These are phyloP conservation scores for Drosophila barbarae DNA, from an alignment of 2,888 invertebrate genomes.

Conservation along the genomic window DNA sequence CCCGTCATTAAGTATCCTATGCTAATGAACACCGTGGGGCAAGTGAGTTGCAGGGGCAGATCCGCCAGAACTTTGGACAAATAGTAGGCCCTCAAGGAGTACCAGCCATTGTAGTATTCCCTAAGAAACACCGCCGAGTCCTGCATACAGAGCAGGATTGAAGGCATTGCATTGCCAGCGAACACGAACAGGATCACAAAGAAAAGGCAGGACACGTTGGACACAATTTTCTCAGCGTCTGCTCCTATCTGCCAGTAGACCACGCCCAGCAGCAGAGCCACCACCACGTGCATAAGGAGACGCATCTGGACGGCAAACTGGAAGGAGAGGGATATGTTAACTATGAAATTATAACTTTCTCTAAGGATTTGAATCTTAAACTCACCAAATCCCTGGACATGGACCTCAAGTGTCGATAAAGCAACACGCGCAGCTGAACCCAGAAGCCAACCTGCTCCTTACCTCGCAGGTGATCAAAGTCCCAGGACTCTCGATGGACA, in stretches of 20 bases:
- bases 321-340: background rate
- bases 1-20: slow-evolving; percentile 90
- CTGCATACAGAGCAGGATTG: slow-evolving; percentile 90
- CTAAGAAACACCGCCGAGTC: slow-evolving; percentile 88
- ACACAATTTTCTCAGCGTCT: slow-evolving; percentile 88
- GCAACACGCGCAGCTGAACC: slow-evolving; percentile 80
- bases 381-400: slow-evolving; percentile 78
- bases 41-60: slow-evolving; percentile 88
- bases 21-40: slow-evolving; percentile 86
- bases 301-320: slow-evolving; percentile 82
- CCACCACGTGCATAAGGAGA: slow-evolving; percentile 87
- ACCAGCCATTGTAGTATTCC: slow-evolving; percentile 94
- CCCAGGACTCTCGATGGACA: slow-evolving; percentile 11
- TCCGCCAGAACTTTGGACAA: slow-evolving; percentile 88
- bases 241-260: slow-evolving; percentile 91
- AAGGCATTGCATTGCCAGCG: slow-evolving; percentile 94
- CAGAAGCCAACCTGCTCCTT: slow-evolving; percentile 76
- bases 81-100: slow-evolving; percentile 89
- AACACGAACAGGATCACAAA: slow-evolving; percentile 95
- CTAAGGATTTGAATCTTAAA: background rate
- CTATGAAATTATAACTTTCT: background rate
- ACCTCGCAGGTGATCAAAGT: slow-evolving; percentile 43
- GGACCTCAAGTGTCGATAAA: slow-evolving; percentile 80
- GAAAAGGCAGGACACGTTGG: slow-evolving; percentile 93
- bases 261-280: slow-evolving; percentile 90